Base-by-base conservation (phyloP, 2,113 vertebrate species). In the Acanthochromis polyacanthus region DNA sequence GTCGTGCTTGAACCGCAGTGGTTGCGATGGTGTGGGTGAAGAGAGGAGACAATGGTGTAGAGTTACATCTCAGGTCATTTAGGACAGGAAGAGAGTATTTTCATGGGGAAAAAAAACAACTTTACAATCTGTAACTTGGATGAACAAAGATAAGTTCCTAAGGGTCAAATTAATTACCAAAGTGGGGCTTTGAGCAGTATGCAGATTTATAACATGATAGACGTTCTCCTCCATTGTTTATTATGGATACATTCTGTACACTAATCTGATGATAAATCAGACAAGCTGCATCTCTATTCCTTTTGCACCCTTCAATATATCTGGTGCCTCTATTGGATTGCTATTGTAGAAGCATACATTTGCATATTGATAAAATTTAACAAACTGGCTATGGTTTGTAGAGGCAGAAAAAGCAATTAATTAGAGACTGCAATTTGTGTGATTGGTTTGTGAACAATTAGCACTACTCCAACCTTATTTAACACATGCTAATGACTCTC, bases 391-490 rank as follows among this genome's bases (percentile, higher is more conserved):
- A 63, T 71, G 70, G 63, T 86, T 83, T 75, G 53, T 4, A 1
- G n/a, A 80, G 75, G 83, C 46, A 68, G 58, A 57, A 77, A 64
- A 63, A 67, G 5, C 63, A 43, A 83, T 79, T 62, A 75, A 82
- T 66, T 67, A 76, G 28, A 63, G 61, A 12, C 70, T 70, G 71
- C 76, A 62, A 61, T 74, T 60, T 56, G 22, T 55, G 45, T 23
- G 76, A 83, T 77, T 90, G 64, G 59, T 81, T 63, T 83, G 51
- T 66, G 63, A 75, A 81, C 71, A 87, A 85, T 88, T 80, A 82
- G 65, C 62, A 38, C 52, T 23, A 81, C 74, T 82, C 23, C 30
- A 71, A 65, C 28, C 38, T 57, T 52, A 65, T 82, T 82, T 58
- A 83, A 85, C 64, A 61, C 19, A 46, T 3, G 72, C 62, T 82